A percentile compares a stretch with the other conserved stretches of the same genome.
Conservation (phyloP, 2,888 invertebrate species). For the Neocrepidodera transversa region DNA sequence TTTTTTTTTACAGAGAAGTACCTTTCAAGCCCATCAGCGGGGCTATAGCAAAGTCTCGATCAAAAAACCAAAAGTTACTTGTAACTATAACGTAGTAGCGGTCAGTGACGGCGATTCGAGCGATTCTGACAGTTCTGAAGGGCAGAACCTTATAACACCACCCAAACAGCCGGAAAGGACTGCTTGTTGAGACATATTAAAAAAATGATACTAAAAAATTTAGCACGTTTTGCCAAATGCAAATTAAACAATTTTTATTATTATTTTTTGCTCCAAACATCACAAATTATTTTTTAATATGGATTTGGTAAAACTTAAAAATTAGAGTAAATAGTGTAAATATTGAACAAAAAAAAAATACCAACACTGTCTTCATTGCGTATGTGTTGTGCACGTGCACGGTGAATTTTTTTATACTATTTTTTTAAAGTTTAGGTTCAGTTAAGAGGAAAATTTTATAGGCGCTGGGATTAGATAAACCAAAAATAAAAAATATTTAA, state of each 20-base stretch:
- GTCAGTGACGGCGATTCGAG: constrained; percentile 59
- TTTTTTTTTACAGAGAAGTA: constrained; percentile 53
- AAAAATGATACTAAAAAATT: constrained; percentile 14
- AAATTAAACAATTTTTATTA: not conserved
- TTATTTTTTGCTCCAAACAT: not conserved
- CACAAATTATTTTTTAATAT: no score
- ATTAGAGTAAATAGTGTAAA: constrained; percentile 41
- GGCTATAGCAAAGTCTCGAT: constrained; percentile 60
- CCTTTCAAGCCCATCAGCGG: constrained; percentile 53
- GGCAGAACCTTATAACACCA: constrained; percentile 52
- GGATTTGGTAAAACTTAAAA: not conserved
- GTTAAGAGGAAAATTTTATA: constrained; percentile 16
- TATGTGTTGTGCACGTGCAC: constrained; percentile 26
- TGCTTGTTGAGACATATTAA: constrained; percentile 51
- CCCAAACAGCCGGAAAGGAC: constrained; percentile 53
- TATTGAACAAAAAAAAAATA: constrained; percentile 38
- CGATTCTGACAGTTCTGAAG: constrained; percentile 58
- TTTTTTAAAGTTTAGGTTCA: not conserved
- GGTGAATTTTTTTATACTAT: constrained; percentile 8
- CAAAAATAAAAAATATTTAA: no score
- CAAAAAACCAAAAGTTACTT: constrained; percentile 61
- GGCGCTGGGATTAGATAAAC: not conserved
- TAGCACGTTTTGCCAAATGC: constrained; percentile 1
- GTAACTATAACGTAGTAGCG: constrained; percentile 61
- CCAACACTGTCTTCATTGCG: constrained; percentile 55